Conservation (phyloP, 2,888 invertebrate species). For the Formica aserva region DNA sequence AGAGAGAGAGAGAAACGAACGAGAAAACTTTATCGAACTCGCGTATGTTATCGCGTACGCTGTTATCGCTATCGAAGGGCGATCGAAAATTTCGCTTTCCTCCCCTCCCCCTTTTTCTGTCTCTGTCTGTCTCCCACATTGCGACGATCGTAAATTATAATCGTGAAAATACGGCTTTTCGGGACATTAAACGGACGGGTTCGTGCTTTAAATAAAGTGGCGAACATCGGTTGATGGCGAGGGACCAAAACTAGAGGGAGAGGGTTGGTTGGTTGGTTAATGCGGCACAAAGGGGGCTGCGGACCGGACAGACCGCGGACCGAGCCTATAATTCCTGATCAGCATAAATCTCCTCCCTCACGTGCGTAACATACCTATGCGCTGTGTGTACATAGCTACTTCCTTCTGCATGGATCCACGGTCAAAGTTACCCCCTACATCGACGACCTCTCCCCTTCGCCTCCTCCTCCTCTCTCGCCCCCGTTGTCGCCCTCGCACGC, state of each 20-base stretch:
- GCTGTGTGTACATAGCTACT: conserved; percentile 38
- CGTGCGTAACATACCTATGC: conserved; percentile 53
- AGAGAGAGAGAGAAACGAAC: background rate
- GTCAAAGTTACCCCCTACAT: conserved; percentile 72
- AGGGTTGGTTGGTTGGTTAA: conserved; percentile 60
- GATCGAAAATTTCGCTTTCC: conserved; percentile 13
- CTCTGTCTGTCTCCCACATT: background rate
- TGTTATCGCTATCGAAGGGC: background rate
- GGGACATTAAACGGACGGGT: conserved; percentile 77
- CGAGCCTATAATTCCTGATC: conserved; percentile 77
- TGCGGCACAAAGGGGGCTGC: conserved; percentile 69
- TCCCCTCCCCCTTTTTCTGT: background rate
- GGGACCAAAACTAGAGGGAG: conserved; percentile 12
- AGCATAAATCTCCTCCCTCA: conserved; percentile 73
- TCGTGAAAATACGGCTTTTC: conserved; percentile 78
- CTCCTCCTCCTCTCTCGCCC: background rate
- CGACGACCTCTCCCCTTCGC: background rate
- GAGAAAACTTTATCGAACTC: conserved; percentile 43
- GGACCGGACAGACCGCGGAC: conserved; percentile 62
- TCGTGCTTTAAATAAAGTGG: conserved; percentile 70
- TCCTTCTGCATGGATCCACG: conserved; percentile 68
- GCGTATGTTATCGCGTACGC: conserved; percentile 26
- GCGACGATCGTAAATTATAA: conserved; percentile 76
- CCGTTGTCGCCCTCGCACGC: conserved; percentile 52
- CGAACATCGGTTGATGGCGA: conserved; percentile 52